Percentiles rank a stretch among this genome's conserved stretches.
These are phyloP conservation scores for Babylonia areolata DNA, from an alignment of 1,140 invertebrate genomes.

Conservation along the genomic window DNA sequence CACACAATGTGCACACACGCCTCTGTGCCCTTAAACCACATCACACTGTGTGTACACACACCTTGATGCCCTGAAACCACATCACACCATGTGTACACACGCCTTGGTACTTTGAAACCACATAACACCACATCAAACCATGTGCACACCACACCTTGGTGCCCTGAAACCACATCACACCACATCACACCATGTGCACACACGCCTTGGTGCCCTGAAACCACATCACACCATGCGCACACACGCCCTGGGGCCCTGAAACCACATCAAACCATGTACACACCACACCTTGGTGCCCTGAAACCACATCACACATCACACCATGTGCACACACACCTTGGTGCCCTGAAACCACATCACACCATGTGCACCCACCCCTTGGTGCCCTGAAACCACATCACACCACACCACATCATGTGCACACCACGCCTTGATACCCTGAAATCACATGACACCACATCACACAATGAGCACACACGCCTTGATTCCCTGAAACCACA, in stretches of 20 bases:
- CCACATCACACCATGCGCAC: neutral
- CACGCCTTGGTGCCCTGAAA: constrained; percentile 76
- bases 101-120: neutral
- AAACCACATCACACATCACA: constrained; percentile 23
- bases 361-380: neutral
- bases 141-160: neutral
- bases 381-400: too few relatives aligned
- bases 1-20: too few relatives aligned
- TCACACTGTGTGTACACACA: neutral
- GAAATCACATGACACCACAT: constrained; percentile 43
- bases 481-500: neutral
- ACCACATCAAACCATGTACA: neutral
- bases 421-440: constrained; percentile 76
- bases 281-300: too few relatives aligned
- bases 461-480: neutral
- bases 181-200: constrained; percentile 77
- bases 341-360: neutral
- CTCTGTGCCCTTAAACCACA: too few relatives aligned
- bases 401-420: too few relatives aligned
- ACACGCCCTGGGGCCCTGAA: too few relatives aligned
- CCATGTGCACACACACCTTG: neutral
- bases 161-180: too few relatives aligned
- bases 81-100: neutral
- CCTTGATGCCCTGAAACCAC: too few relatives aligned
- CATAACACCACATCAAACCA: neutral